These are phyloP conservation scores for Cerceris rybyensis DNA, from an alignment of 2,888 invertebrate genomes.

Conservation along the genomic window DNA sequence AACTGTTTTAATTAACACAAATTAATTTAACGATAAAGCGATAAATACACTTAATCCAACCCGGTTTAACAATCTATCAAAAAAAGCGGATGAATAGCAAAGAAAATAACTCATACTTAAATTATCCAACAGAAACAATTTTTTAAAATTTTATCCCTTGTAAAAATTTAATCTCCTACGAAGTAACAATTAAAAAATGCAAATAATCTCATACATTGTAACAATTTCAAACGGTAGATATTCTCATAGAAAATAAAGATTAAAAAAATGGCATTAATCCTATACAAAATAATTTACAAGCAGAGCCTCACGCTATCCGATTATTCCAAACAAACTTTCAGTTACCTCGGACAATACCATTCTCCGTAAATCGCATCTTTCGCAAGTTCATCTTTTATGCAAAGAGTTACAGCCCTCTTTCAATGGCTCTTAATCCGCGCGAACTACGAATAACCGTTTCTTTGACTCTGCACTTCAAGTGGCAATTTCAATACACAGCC, in stretches of 20 bases:
- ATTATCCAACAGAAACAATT: too few species aligned
- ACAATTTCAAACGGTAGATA: too few species aligned
- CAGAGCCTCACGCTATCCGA: not conserved
- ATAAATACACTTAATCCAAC: not conserved
- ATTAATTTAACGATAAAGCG: not conserved
- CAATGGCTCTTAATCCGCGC: conserved; percentile 31
- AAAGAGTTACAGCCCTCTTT: conserved; percentile 39
- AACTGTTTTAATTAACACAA: not conserved
- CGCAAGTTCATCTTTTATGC: conserved; percentile 27
- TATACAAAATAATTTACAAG: not conserved
- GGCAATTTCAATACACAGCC: not conserved
- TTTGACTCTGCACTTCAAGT: conserved; percentile 1
- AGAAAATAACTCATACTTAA: too few species aligned
- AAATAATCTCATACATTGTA: too few species aligned
- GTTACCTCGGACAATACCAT: conserved; percentile 5
- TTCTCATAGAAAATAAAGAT: too few species aligned
- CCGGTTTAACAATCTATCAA: not conserved
- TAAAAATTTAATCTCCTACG: too few species aligned
- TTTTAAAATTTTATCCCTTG: too few species aligned
- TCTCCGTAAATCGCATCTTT: conserved; percentile 6
- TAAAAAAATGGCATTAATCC: too few species aligned
- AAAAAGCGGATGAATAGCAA: too few species aligned
- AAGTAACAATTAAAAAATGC: too few species aligned
- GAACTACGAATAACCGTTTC: conserved; percentile 5
- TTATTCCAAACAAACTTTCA: not conserved